Conservation (phyloP, 1,140 invertebrate species). For the Eufriesea mexicana region DNA sequence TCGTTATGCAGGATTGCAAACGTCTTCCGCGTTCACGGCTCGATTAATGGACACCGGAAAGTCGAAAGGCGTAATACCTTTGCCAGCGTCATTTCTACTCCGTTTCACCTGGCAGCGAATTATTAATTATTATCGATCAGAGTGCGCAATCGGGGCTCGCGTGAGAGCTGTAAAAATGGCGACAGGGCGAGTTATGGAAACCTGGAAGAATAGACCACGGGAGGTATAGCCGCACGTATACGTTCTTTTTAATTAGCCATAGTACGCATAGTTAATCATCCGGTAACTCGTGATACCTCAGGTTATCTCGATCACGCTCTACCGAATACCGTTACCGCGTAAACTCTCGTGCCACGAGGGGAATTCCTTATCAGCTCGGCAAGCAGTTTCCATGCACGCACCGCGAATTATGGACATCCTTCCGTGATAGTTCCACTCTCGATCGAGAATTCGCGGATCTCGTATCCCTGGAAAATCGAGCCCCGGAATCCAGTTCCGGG, state of each 20-base stretch:
- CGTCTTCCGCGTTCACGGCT: constrained; percentile 6
- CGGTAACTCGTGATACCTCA: constrained; percentile 4
- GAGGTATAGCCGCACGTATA: background rate
- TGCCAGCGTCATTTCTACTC: background rate
- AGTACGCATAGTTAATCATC: constrained; percentile 19
- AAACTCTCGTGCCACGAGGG: constrained; percentile 1
- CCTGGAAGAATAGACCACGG: background rate
- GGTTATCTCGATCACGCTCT: constrained; percentile 11
- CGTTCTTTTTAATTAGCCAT: constrained; percentile 5
- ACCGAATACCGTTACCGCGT: constrained; percentile 9
- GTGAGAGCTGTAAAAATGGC: background rate
- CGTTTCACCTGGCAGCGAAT: background rate
- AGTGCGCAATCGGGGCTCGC: too few relatives aligned
- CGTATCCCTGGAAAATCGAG: too few relatives aligned
- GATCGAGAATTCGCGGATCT: background rate
- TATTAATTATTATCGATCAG: constrained; percentile 14
- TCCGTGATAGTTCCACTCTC: background rate
- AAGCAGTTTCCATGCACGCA: background rate
- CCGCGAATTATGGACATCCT: background rate
- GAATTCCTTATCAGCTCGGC: constrained; percentile 23
- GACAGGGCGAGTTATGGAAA: background rate
- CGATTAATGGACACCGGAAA: constrained; percentile 11
- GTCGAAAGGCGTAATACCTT: constrained; percentile 1
- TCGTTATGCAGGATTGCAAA: constrained; percentile 2
- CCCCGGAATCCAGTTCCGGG: too few relatives aligned